Percentiles rank a stretch among this genome's conserved stretches.
These are phyloP conservation scores for Pararge aegeria DNA, from an alignment of 1,140 invertebrate genomes.

Conservation along the genomic window DNA sequence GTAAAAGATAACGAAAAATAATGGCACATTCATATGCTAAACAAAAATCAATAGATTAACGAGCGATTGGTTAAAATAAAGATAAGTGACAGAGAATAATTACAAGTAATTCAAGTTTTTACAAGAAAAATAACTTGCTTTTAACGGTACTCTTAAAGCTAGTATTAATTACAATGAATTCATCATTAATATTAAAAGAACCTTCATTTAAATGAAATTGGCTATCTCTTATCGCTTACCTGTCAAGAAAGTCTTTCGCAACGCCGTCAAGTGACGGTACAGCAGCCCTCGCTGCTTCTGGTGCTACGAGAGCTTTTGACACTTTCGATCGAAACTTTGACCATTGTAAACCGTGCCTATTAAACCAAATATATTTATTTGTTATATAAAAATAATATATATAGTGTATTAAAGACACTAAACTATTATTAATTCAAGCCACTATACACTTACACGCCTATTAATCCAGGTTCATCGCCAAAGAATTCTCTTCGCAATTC, in stretches of 20 bases:
- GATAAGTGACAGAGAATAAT: background rate
- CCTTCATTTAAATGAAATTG: no score
- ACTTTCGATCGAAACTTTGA: constrained; percentile 89
- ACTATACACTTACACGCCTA: constrained; percentile 86
- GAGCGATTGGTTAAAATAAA: background rate
- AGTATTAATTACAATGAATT: no score
- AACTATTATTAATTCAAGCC: no score
- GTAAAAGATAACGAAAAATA: background rate
- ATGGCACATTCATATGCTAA: constrained; percentile 14
- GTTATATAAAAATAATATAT: background rate
- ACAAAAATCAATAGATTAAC: background rate
- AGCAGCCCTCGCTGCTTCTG: constrained; percentile 87
- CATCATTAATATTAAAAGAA: no score
- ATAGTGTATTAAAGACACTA: no score
- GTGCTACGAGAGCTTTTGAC: constrained; percentile 91
- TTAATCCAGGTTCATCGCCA: constrained; percentile 85
- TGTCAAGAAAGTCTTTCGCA: constrained; percentile 85
- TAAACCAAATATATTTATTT: background rate
- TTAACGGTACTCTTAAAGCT: no score
- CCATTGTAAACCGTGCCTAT: constrained; percentile 92
- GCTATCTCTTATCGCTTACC: constrained; percentile 70
- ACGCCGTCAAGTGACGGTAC: constrained; percentile 87
- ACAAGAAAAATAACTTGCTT: no score
- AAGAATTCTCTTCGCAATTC: constrained; percentile 87
- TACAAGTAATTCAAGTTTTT: background rate